Evolutionary conservation across 2,888 invertebrate genomes (phyloP).

Genomic region (Bruchidius siliquastri): DNA sequence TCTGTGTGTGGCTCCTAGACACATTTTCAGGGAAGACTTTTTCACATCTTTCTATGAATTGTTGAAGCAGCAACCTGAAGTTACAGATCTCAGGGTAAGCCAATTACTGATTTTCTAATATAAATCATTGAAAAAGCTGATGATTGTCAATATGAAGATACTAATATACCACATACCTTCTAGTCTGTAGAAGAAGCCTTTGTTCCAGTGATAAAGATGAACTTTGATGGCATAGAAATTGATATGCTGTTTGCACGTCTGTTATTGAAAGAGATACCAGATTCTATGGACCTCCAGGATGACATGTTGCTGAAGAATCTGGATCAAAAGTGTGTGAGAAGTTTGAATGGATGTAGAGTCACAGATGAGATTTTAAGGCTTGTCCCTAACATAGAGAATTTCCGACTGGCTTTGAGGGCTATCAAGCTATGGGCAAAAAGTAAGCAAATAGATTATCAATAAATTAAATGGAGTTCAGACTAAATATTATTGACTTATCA

Average conservation of each 20-base stretch:
- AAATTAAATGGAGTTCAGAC: too few species aligned
- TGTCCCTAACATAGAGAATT: constrained; percentile 93
- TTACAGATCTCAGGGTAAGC: constrained; percentile 71
- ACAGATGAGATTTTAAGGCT: constrained; percentile 96
- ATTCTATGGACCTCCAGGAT: constrained; percentile 82
- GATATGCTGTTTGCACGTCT: constrained; percentile 96
- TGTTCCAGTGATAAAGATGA: constrained; percentile 99
- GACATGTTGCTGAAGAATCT: constrained; percentile 89
- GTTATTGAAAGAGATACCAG: constrained; percentile 92
- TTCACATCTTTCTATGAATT: constrained; percentile 93
- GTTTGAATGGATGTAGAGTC: constrained; percentile 95
- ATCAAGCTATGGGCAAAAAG: constrained; percentile 99
- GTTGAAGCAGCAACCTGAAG: constrained; percentile 80
- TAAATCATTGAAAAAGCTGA: neutral
- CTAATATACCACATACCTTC: constrained; percentile 5
- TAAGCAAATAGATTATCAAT: too few species aligned
- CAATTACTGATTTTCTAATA: neutral
- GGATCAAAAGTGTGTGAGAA: constrained; percentile 93
- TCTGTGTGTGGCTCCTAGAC: constrained; percentile 93
- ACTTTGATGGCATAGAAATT: constrained; percentile 96
- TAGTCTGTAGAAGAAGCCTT: constrained; percentile 95
- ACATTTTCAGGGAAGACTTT: constrained; percentile 90
- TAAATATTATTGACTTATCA: too few species aligned
- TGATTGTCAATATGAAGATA: too few species aligned
- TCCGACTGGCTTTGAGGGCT: constrained; percentile 85